Evolutionary conservation across 1,140 invertebrate genomes (phyloP).

Genomic region (Zaprionus nigranus): DNA sequence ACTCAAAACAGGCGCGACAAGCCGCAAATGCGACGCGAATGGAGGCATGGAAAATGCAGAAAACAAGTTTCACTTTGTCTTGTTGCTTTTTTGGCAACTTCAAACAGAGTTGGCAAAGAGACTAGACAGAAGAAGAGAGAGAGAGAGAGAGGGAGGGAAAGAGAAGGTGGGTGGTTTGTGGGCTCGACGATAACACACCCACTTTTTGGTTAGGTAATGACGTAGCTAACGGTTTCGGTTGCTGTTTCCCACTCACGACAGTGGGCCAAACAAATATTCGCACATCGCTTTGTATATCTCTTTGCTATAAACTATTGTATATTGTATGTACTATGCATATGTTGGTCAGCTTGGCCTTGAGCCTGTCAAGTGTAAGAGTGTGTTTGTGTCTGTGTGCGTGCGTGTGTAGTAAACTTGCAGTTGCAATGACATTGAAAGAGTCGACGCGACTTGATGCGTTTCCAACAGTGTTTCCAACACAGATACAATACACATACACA

Average conservation of each 20-base stretch:
- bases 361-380: constrained; percentile 16
- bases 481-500: background rate
- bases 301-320: constrained; percentile 4
- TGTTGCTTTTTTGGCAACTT: constrained; percentile 23
- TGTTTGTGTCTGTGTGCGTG: constrained; percentile 16
- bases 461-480: background rate
- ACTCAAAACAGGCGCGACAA: constrained; percentile 58
- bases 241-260: constrained; percentile 9
- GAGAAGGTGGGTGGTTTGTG: constrained; percentile 35
- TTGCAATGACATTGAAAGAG: constrained; percentile 77
- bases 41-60: constrained; percentile 42
- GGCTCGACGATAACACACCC: constrained; percentile 73
- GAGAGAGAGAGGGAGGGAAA: background rate
- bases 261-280: constrained; percentile 10
- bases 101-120: background rate
- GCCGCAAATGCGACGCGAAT: constrained; percentile 32
- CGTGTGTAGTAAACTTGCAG: constrained; percentile 50
- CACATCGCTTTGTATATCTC: constrained; percentile 19
- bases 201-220: constrained; percentile 72
- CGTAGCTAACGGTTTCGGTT: constrained; percentile 51
- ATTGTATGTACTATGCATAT: constrained; percentile 25
- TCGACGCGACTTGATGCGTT: constrained; percentile 51
- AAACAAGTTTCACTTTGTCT: constrained; percentile 58
- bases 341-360: constrained; percentile 74
- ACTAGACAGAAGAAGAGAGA: background rate